Evolutionary conservation across 2,797 vertebrate species (phyloP), one percentile per base, ranked within the genome.

Genomic region (Sebastes kiyomatsui): DNA sequence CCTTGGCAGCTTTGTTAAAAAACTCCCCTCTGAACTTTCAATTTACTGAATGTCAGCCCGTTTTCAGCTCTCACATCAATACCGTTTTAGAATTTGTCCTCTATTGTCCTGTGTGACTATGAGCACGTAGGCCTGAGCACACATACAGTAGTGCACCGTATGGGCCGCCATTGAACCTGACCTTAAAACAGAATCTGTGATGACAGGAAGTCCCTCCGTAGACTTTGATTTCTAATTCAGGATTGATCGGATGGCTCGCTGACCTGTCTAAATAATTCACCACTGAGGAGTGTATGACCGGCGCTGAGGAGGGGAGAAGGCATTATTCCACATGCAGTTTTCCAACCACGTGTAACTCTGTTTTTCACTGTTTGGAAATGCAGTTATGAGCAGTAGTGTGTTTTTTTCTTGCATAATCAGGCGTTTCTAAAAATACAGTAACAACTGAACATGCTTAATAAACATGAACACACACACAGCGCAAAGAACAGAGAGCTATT

Each of bases 211-310:
- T 86, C 79, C 85, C 84, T 56, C 6, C 12, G 13, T 66, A 56
- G 69, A 71, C 87, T 91, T 93, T 87, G 82, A 93, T 92, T 93
- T 90, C 69, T 85, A 79, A 90, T 87, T 88, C 89, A 79, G 79
- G 70, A 75, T 88, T 90, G 90, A 92, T 90, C 25, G 7, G 6
- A 55, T 67, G 58, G 52, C 79, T 87, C 7, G 1, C 84, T 83
- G 88, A 87, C 85, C 81, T 1, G 46, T 66, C 59, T 90, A 52
- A 93, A 90, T 93, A 88, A 92, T 90, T 86, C 59, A 90, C 77
- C 64, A 16, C 35, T 82, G 42, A 75, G 10, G 68, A 76, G 38
- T 52, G 64, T 77, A 72, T 72, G 35, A 66, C 64, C 42, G 61
- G 62, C 54, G 2, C 46, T 38, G 22, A 69, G 25, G 71, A 42